Evolutionary conservation across 2,888 invertebrate genomes (phyloP).

Genomic region (Ophraella communa): DNA sequence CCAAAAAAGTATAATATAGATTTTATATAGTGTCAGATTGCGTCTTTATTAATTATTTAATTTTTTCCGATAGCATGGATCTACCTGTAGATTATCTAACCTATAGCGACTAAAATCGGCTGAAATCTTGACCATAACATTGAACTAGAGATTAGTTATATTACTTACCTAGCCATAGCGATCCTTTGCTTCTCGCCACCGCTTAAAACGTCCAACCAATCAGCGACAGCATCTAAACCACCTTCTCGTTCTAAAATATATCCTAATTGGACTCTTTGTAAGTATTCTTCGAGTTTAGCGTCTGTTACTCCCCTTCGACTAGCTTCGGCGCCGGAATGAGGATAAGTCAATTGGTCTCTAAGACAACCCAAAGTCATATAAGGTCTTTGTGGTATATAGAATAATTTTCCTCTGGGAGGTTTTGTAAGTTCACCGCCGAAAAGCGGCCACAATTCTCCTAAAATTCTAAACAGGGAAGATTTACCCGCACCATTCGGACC

Average conservation of each 20-base stretch:
- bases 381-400: slow-evolving; percentile 96
- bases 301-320: slow-evolving; percentile 78
- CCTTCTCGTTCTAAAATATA: slow-evolving; percentile 86
- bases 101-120: too few species aligned
- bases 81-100: too few species aligned
- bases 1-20: too few species aligned
- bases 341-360: slow-evolving; percentile 91
- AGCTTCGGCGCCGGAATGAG: slow-evolving; percentile 90
- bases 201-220: slow-evolving; percentile 98
- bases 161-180: slow-evolving; percentile 85
- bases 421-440: slow-evolving; percentile 92
- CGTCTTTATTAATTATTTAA: too few species aligned
- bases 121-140: too few species aligned
- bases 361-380: slow-evolving; percentile 97
- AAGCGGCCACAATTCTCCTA: slow-evolving; percentile 97
- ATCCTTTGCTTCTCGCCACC: slow-evolving; percentile 99
- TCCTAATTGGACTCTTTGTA: slow-evolving; percentile 83
- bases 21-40: too few species aligned
- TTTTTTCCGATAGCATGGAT: too few species aligned
- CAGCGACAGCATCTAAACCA: slow-evolving; percentile 90
- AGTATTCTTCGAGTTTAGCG: slow-evolving; percentile 74
- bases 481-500: slow-evolving; percentile 99
- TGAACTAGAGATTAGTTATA: background rate
- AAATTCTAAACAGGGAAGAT: slow-evolving; percentile 92
- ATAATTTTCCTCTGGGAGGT: slow-evolving; percentile 93